A percentile compares a stretch with the other conserved stretches of the same genome.
Conservation (phyloP, 2,113 vertebrate genomes). For the Pavo muticus region DNA sequence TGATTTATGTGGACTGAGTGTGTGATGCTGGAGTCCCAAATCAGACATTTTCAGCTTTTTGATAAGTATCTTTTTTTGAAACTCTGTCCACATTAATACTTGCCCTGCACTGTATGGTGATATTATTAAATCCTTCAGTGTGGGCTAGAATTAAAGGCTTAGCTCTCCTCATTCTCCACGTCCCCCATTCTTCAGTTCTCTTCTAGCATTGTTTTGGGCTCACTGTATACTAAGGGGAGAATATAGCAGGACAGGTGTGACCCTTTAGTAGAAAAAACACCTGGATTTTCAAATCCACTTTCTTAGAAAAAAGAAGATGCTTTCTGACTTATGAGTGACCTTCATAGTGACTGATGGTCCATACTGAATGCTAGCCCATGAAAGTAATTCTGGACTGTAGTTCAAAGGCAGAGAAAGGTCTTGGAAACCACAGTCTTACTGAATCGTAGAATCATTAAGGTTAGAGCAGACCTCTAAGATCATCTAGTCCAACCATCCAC, state of each 20-base stretch:
- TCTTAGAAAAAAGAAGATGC: background rate
- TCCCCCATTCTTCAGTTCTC: background rate
- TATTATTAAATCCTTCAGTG: background rate
- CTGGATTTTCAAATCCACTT: background rate
- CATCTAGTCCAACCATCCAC: too few species aligned
- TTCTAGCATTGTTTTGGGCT: background rate
- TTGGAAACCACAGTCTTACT: background rate
- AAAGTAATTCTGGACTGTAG: background rate
- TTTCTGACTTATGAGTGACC: background rate
- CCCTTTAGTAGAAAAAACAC: background rate
- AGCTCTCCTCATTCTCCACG: background rate
- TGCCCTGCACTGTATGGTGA: background rate
- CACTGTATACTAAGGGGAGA: background rate
- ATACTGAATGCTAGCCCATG: background rate
- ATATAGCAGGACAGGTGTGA: background rate
- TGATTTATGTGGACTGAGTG: background rate
- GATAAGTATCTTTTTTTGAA: background rate
- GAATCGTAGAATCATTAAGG: background rate
- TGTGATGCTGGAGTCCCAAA: background rate
- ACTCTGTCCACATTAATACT: background rate
- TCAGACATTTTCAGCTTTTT: background rate
- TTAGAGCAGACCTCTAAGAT: too few species aligned
- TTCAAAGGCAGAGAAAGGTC: background rate
- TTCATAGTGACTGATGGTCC: background rate
- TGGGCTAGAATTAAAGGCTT: background rate